Evolutionary conservation across 1,140 invertebrate genomes (phyloP).

Genomic region (Dufourea novaeangliae): DNA sequence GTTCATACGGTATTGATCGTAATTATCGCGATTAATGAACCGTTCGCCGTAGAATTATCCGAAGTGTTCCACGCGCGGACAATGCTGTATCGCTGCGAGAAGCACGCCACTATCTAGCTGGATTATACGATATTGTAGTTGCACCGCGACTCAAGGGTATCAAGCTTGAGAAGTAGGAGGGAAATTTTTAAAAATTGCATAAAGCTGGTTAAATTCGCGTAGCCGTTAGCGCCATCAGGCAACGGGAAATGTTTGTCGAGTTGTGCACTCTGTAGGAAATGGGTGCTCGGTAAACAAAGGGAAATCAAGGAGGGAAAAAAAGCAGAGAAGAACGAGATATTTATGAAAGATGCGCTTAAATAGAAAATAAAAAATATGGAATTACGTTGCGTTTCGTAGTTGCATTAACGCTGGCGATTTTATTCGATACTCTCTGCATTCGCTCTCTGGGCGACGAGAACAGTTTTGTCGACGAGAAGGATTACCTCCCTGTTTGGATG

Average conservation of each 20-base stretch:
- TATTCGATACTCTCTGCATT: not conserved
- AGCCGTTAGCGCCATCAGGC: conserved; percentile 1
- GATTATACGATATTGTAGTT: not conserved
- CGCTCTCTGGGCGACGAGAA: not conserved
- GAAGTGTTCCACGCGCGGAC: not conserved
- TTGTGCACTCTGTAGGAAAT: not conserved
- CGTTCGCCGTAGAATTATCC: not conserved
- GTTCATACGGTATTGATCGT: not conserved
- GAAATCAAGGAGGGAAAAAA: not conserved
- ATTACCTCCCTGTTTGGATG: not conserved
- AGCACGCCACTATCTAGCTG: no score
- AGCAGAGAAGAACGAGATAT: not conserved
- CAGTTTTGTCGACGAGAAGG: not conserved
- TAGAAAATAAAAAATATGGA: not conserved
- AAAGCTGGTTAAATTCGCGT: conserved; percentile 8
- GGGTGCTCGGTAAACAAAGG: conserved; percentile 7
- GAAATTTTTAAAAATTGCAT: not conserved
- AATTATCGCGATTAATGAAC: conserved; percentile 9
- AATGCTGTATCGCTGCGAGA: not conserved
- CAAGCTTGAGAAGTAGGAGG: not conserved
- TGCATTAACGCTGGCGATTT: not conserved
- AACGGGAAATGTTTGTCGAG: conserved; percentile 3
- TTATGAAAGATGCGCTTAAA: not conserved
- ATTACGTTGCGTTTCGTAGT: not conserved
- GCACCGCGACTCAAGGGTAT: not conserved